Evolutionary conservation across 2,797 vertebrate species (phyloP), one percentile per base, ranked within the genome.

Genomic region (Diceros bicornis): DNA sequence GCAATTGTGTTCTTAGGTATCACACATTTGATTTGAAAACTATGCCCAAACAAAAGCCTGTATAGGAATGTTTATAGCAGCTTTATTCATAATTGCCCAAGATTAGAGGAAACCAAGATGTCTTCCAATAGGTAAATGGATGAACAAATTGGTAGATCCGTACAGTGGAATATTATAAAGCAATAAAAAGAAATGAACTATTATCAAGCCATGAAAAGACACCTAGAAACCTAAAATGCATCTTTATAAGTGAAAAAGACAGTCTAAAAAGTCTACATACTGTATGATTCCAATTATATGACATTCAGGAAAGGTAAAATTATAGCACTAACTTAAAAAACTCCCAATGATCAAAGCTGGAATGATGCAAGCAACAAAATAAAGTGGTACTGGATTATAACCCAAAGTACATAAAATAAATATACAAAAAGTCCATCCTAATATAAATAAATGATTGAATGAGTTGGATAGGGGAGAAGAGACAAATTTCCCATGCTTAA

Each of bases 111-210:
- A 85, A 75, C 50, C 52, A 81, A 77, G 25, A 25, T 92, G 2
- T 61, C 57, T n/a, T 82, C 82, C 55, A 50, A 4, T 34, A 75
- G 27, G 27, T 84, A 75, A 64, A 74, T 41, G 57, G 59, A 41
- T 81, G 34, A 52, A 79, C 8, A 89, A 84, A 81, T 18, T 79
- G 27, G 1, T 62, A 14, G 47, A 21, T 41, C 11, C 1, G 59
- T 44, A 74, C 25, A 61, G 59, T 61, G 18, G 25, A 64, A 69
- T 47, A 77, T 64, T 37, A 55, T 75, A 68, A 5, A 57, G 50
- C 32, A 81, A 62, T 69, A 69, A 78, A 88, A 94, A 77, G 16
- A 96, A 91, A 66, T 79, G 41, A 68, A 12, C 52, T 55, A 57
- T 91, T 55, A 83, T 88, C 23, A 50, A 64, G 34, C 17, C 27